Evolutionary conservation across 2,888 invertebrate genomes (phyloP), one percentile per base, ranked within the genome.

Genomic region (Drosophila silvestris): DNA sequence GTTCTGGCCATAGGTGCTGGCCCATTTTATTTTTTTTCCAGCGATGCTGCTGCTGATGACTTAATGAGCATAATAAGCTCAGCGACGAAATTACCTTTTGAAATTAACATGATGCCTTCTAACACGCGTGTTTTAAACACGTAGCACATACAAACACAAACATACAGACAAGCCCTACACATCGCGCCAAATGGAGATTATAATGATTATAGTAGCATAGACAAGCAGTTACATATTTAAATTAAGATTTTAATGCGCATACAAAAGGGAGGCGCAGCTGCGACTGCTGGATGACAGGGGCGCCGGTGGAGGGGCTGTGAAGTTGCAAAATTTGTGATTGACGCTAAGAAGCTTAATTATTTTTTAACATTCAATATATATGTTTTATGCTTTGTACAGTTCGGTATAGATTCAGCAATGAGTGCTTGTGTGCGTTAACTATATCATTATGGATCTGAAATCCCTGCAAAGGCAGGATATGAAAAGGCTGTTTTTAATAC

Each of bases 1-100:
- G 57, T 65, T 47, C 59, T 26, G 67, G 44, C 32, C 60, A 61
- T 70, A 51, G 62, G 73, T 53, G 58, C 70, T 71, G 76, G 56
- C 56, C 56, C 64, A 73, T 78, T 75, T 82, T 73, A 73, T 66
- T 70, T 33, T 12, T 16, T 10, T 54, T 12, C 41, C 26, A 19
- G 54, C n/a, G 9, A 26, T 58, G 41, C 52, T 60, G 63, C 57
- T 66, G 74, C 79, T 89, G 90, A 88, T 88, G 88, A 90, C 88
- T 88, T 90, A 88, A 88, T 88, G 88, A 88, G 87, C 81, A 87
- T 88, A 89, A 88, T 88, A 84, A 90, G 90, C 90, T 84, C 82
- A 86, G 70, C 78, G 79, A 87, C 87, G 72, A 88, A 88, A 88
- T 88, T 88, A 90, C 88, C 90, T 88, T 86, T 88, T 90, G 82